Evolutionary conservation across 2,888 invertebrate species (phyloP).

Genomic region (Rhogogaster chlorosoma): DNA sequence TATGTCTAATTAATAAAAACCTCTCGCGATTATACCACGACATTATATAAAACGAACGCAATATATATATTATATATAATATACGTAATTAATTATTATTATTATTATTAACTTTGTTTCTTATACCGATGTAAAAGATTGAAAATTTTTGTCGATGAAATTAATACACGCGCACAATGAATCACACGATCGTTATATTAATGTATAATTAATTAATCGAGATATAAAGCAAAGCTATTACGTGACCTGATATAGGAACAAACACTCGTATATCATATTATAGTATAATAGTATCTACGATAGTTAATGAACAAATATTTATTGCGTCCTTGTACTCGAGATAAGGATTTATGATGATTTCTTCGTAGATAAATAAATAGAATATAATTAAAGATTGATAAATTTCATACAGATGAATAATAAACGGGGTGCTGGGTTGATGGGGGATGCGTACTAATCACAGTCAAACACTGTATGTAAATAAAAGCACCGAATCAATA

Average conservation of each 20-base stretch:
- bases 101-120: background rate
- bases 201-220: conserved; percentile 8
- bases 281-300: background rate
- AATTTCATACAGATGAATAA: background rate
- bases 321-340: background rate
- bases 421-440: background rate
- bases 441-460: background rate
- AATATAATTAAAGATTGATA: background rate
- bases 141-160: too few species aligned
- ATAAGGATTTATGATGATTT: too few species aligned
- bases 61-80: too few species aligned
- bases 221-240: conserved; percentile 70
- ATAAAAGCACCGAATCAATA: background rate
- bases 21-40: too few species aligned
- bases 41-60: too few species aligned
- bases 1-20: background rate
- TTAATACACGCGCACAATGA: background rate
- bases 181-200: background rate
- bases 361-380: background rate
- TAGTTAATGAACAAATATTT: background rate
- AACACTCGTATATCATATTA: background rate
- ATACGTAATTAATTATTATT: background rate
- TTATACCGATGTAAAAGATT: background rate
- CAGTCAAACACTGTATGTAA: conserved; percentile 1
- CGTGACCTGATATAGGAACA: conserved; percentile 70